Conservation (phyloP, 2,888 invertebrate species). For the Drosophila meridiana region DNA sequence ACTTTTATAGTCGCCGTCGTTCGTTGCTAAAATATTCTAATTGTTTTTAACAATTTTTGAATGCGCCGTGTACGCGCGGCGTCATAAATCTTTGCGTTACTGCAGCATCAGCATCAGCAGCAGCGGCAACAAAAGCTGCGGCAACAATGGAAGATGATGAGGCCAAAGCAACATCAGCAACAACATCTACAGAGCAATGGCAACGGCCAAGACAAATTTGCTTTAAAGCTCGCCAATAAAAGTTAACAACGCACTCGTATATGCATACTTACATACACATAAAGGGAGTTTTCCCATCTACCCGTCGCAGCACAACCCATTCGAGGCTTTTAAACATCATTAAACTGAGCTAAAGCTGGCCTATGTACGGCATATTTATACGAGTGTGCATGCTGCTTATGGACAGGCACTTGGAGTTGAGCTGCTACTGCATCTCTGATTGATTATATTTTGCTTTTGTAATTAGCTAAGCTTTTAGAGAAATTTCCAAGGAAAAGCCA, state of each 20-base stretch:
- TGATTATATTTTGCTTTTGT: conserved; percentile 15
- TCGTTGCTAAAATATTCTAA: conserved; percentile 79
- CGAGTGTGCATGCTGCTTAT: conserved; percentile 9
- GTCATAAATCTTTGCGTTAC: conserved; percentile 73
- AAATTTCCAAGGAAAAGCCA: neutral
- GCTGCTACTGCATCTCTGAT: conserved; percentile 15
- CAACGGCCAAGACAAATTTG: conserved; percentile 75
- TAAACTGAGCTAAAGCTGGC: conserved; percentile 29
- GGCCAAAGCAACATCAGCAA: conserved; percentile 53
- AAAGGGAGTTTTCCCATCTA: conserved; percentile 40
- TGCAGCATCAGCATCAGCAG: conserved; percentile 59
- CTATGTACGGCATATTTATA: conserved; percentile 2
- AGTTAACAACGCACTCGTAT: conserved; percentile 71
- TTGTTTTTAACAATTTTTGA: conserved; percentile 80
- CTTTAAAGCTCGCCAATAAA: conserved; percentile 80
- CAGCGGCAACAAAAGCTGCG: conserved; percentile 39
- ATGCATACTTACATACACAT: conserved; percentile 59
- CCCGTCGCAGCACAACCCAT: conserved; percentile 27
- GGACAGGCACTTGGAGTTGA: neutral
- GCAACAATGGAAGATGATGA: conserved; percentile 59
- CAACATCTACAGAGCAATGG: conserved; percentile 18
- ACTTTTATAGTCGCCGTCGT: conserved; percentile 75
- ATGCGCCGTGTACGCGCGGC: conserved; percentile 67
- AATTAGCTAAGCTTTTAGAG: conserved; percentile 8
- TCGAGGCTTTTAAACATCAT: conserved; percentile 44